Conservation (phyloP, 1,140 invertebrate genomes). For the Heliconius himera region DNA sequence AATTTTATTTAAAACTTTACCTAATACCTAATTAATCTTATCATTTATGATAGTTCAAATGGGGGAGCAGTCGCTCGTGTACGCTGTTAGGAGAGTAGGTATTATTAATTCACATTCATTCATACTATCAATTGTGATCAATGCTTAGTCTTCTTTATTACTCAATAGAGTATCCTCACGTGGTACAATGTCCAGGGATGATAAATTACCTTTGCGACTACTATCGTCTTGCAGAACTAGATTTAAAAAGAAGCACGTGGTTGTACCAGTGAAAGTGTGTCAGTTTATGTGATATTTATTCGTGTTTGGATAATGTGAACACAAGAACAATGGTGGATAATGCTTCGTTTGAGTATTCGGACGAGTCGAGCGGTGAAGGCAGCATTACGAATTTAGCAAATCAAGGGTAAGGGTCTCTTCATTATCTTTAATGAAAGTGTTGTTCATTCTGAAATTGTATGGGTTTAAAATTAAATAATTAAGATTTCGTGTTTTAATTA, state of each 20-base stretch:
- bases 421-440: not conserved
- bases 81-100: constrained; percentile 15
- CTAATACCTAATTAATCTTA: constrained; percentile 36
- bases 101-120: constrained; percentile 29
- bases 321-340: constrained; percentile 68
- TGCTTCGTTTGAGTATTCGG: constrained; percentile 73
- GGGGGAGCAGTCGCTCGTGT: constrained; percentile 30
- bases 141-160: constrained; percentile 3
- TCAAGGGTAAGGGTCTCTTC: constrained; percentile 16
- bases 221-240: constrained; percentile 18
- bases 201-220: constrained; percentile 20
- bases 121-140: constrained; percentile 20
- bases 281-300: constrained; percentile 30
- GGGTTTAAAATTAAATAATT: not conserved
- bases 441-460: not conserved
- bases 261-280: constrained; percentile 20
- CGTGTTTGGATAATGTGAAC: constrained; percentile 42
- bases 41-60: constrained; percentile 32
- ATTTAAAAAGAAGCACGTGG: constrained; percentile 27
- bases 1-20: constrained; percentile 29
- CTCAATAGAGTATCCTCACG: not conserved
- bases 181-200: constrained; percentile 1
- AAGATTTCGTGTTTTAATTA: not conserved
- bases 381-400: constrained; percentile 30
- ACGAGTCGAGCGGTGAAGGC: constrained; percentile 64